Evolutionary conservation across 2,888 invertebrate genomes (phyloP).

Genomic region (Ichneumoninae sp.): DNA sequence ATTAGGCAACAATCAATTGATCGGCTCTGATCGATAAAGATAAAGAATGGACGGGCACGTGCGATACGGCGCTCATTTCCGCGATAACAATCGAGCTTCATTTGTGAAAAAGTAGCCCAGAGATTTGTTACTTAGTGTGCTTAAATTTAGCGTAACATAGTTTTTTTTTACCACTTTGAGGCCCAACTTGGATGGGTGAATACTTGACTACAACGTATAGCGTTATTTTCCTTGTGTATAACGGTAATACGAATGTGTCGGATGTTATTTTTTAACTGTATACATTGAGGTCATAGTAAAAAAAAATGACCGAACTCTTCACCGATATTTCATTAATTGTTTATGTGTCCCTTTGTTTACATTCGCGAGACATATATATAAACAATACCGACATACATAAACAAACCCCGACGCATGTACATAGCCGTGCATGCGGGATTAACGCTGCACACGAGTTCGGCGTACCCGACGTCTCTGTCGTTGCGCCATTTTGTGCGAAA

Average conservation of each 20-base stretch:
- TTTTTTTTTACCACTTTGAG: background rate
- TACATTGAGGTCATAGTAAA: background rate
- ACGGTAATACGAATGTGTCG: background rate
- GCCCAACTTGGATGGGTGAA: too few relatives aligned
- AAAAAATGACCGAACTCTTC: background rate
- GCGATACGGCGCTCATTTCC: conserved; percentile 11
- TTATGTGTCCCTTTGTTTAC: background rate
- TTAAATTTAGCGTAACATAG: background rate
- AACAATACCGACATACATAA: background rate
- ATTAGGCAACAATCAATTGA: conserved; percentile 3
- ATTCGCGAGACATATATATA: background rate
- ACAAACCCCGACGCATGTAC: background rate
- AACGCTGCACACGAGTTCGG: background rate
- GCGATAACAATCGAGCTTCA: background rate
- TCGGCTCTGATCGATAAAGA: background rate
- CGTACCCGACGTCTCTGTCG: background rate
- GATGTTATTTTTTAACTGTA: background rate
- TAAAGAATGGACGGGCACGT: conserved; percentile 11
- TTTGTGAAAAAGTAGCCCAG: background rate
- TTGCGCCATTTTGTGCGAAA: background rate
- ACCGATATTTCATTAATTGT: background rate
- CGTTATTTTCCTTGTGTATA: background rate
- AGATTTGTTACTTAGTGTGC: background rate
- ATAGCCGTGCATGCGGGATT: background rate
- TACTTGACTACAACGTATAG: too few relatives aligned